Percentiles rank a stretch among this genome's conserved stretches.
phyloP scores from a whole-genome alignment of 1,140 invertebrate genomes.

The Cheumatopsyche charites region DNA sequence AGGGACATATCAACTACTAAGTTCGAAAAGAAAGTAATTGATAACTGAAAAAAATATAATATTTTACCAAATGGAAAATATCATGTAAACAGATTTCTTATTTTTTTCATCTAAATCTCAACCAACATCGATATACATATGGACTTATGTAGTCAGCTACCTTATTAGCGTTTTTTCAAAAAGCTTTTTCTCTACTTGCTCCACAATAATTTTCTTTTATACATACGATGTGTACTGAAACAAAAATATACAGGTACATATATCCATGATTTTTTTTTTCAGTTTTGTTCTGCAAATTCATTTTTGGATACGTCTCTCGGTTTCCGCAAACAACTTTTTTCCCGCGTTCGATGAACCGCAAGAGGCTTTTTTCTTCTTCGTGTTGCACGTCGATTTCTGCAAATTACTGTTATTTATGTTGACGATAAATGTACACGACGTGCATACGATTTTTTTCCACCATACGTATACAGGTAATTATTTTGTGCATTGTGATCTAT shows the following conservation, averaged over 20 bases:
- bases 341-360: constrained; percentile 36
- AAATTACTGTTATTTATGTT: constrained; percentile 39
- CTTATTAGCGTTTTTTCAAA: too few species aligned
- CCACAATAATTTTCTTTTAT: too few species aligned
- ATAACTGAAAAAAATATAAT: too few species aligned
- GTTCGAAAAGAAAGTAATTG: too few species aligned
- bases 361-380: neutral
- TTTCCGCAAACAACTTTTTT: constrained; percentile 40
- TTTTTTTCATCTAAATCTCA: too few species aligned
- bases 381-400: constrained; percentile 24
- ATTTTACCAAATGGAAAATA: too few species aligned
- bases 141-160: too few species aligned
- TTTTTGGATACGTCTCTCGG: constrained; percentile 23
- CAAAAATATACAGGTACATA: neutral
- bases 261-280: neutral
- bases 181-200: too few species aligned
- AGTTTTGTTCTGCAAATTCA: neutral
- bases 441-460: neutral
- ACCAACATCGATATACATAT: too few species aligned
- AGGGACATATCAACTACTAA: too few species aligned
- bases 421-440: constrained; percentile 23
- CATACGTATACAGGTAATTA: neutral
- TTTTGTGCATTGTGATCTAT: neutral
- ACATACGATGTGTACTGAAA: too few species aligned
- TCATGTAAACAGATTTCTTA: too few species aligned